Base-by-base conservation (phyloP, 2,888 invertebrate genomes). In the Habroteleia sp. region DNA sequence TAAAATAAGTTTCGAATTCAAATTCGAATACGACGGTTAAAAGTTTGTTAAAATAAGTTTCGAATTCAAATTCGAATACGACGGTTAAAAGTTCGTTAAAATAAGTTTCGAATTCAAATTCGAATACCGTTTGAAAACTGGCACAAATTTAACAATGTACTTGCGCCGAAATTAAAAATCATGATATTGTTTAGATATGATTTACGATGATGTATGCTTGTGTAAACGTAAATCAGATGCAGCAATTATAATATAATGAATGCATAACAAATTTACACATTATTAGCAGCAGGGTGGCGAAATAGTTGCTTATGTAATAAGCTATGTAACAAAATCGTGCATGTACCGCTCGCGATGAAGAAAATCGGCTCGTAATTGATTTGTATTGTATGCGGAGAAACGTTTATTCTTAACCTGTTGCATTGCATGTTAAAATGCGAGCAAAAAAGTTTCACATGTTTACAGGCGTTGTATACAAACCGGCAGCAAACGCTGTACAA, bases 151-250 rank as follows among this genome's bases (percentile, higher is more conserved):
- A n/a, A n/a, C n/a, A n/a, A n/a, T n/a, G n/a, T n/a, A n/a, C n/a
- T n/a, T n/a, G n/a, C n/a, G n/a, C n/a, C n/a, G n/a, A 10, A 29
- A 46, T 16, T 48, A 6, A 10, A 3, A 33, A 10, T 8, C 11
- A 10, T 7, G 7, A 10, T 10, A 10, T 14, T 31, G 20, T 48
- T 50, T 54, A n/a, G 2, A 16, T 42, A 25, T 42, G 23, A 52
- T 50, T 66, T 56, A 56, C 29, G 44, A 29, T 46, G 52, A 46
- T 52, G 29, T 46, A 46, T 46, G 46, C 58, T 54, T 62, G 54
- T 54, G 71, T 35, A 69, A 71, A 27, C 37, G 31, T 17, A 71
- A 69, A 62, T 71, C 71, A 46, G 31, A 71, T 62, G 62, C 71
- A 71, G 54, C 39, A 54, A 46, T 62, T 62, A 71, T 31, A 46